Base-by-base conservation (phyloP, 1,140 invertebrate genomes). In the Charaxes varanes region DNA sequence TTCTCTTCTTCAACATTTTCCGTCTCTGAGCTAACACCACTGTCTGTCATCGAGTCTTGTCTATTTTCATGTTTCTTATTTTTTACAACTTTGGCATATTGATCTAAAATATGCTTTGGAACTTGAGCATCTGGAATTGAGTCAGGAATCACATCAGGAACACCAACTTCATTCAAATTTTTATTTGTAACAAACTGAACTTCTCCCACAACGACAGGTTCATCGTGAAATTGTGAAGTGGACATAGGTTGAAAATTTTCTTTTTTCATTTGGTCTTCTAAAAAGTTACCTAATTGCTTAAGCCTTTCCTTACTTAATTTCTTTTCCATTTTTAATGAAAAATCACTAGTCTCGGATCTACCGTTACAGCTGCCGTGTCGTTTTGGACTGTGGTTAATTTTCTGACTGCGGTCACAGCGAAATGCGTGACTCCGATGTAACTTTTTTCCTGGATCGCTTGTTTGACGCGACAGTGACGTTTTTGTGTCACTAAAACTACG, bases 371-470 rank as follows among this genome's bases (percentile, higher is more conserved):
- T 80, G 0, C 68, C 76, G 47, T 82, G 67, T 4, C 77, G 55
- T 57, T 84, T 74, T 8, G 78, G 70, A 6, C 60, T 61, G 12
- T 76, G 64, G 10, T 61, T 59, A n/a, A 78, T 62, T 60, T 85
- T 79, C 53, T 85, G 58, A 37, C 61, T 86, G 30, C 84, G 72
- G 38, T 89, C 88, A 45, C 87, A 85, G 3, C 88, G 68, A 58
- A 90, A 89, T 0, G 88, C 88, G 21, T 88, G 88, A 14, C 86
- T 88, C 40, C 88, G 67, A 40, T 89, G 88, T n/a, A 89, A 80
- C 47, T 87, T 87, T 31, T 84, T 84, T 0, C 79, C 72, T 2
- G 88, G 88, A 63, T 89, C 88, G 53, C 87, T 89, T 0, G 69
- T 64, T 46, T 89, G 88, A 7, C 88, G 62, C 1, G 85, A 64